A percentile compares a stretch with the other conserved stretches of the same genome.
Evolutionary conservation across 2,888 invertebrate species (phyloP).

Genomic region (Sarcophaga rosellei): DNA sequence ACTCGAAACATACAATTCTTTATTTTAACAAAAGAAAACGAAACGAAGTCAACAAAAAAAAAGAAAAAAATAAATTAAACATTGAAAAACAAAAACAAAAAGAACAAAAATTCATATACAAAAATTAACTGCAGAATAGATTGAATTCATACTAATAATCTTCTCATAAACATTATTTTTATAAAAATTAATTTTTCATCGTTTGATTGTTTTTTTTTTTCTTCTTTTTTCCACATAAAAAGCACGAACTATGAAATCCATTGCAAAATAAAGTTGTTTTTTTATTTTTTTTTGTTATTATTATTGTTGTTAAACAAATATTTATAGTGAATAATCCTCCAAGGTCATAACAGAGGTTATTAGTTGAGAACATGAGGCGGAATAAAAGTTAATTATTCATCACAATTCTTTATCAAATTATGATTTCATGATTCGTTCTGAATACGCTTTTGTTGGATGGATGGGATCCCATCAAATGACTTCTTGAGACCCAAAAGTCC

Average conservation of each 20-base stretch:
- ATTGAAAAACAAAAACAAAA: no score
- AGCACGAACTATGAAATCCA: slow-evolving; percentile 22
- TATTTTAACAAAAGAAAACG: slow-evolving; percentile 14
- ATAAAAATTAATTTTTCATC: slow-evolving; percentile 5
- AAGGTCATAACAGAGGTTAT: slow-evolving; percentile 26
- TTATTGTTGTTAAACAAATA: slow-evolving; percentile 1
- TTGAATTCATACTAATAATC: no score
- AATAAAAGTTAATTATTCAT: neutral
- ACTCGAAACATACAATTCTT: slow-evolving; percentile 1
- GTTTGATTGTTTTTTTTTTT: neutral
- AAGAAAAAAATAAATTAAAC: neutral
- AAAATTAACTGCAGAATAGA: no score
- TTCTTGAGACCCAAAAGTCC: no score
- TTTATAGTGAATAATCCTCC: slow-evolving; percentile 31
- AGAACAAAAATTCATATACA: no score
- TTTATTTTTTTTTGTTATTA: neutral
- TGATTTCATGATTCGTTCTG: no score
- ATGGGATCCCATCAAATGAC: no score
- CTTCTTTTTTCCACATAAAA: slow-evolving; percentile 13
- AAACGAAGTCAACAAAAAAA: neutral
- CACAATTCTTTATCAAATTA: no score
- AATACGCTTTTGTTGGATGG: no score
- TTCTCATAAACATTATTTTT: slow-evolving; percentile 1
- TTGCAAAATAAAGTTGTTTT: neutral
- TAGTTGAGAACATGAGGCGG: slow-evolving; percentile 1